Evolutionary conservation across 2,888 invertebrate species (phyloP).

Genomic region (Oasisia sp.): DNA sequence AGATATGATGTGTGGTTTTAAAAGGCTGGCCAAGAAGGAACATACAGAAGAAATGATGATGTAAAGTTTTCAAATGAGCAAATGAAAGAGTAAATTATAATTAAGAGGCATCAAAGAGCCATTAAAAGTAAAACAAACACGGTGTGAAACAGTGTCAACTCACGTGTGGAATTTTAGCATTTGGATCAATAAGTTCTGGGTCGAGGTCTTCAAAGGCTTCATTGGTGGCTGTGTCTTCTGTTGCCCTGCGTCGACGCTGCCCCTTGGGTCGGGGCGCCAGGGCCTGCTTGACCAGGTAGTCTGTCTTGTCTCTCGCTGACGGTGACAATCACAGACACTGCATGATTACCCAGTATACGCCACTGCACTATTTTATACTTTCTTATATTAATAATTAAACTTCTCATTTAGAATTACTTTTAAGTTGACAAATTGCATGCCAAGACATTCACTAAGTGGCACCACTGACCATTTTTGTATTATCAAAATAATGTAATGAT

Average conservation of each 20-base stretch:
- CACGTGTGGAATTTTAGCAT: not conserved
- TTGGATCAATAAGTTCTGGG: not conserved
- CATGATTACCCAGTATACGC: not conserved
- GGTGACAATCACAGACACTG: not conserved
- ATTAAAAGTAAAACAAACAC: too few species aligned
- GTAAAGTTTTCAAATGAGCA: not conserved
- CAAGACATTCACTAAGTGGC: too few species aligned
- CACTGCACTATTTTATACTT: too few species aligned
- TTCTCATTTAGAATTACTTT: too few species aligned
- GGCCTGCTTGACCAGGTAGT: not conserved
- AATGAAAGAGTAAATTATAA: too few species aligned
- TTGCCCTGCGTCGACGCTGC: not conserved
- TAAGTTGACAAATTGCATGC: too few species aligned
- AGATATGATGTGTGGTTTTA: too few species aligned
- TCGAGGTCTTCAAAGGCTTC: not conserved
- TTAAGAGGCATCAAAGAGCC: too few species aligned
- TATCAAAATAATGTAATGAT: too few species aligned
- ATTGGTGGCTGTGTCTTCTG: not conserved
- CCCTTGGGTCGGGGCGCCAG: not conserved
- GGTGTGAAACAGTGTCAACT: not conserved
- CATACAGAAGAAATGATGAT: not conserved
- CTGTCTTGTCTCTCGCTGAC: not conserved
- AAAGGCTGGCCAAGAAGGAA: too few species aligned
- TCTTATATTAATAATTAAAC: too few species aligned
- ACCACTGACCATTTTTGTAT: too few species aligned